phyloP scores from a whole-genome alignment of 2,113 vertebrate genomes.

The Plestiodon gilberti region DNA sequence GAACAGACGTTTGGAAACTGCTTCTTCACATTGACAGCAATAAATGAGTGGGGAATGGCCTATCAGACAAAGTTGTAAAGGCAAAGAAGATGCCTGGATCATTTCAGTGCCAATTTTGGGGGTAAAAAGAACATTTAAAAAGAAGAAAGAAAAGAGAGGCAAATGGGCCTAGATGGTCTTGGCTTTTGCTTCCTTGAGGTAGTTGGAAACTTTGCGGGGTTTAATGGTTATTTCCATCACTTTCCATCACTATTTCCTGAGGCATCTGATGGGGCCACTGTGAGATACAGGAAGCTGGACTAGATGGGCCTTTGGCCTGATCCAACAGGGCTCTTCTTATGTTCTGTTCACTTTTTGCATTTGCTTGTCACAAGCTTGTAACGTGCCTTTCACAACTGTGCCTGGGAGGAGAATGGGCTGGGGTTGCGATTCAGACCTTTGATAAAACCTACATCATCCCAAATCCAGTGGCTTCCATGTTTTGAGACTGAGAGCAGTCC shows the following conservation, averaged over 20 bases:
- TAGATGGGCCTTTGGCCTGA: no score
- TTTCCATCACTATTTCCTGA: no score
- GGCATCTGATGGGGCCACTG: no score
- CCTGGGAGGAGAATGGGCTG: not conserved
- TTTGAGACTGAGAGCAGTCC: no score
- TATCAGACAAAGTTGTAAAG: constrained; percentile 64
- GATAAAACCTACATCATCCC: not conserved
- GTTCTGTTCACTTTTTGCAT: not conserved
- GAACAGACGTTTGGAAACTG: constrained; percentile 60
- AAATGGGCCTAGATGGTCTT: not conserved
- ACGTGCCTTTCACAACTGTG: not conserved
- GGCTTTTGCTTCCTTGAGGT: not conserved
- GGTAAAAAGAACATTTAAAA: constrained; percentile 37
- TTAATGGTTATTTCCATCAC: not conserved
- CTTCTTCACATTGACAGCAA: constrained; percentile 65
- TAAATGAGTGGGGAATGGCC: constrained; percentile 65
- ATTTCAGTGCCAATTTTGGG: constrained; percentile 55
- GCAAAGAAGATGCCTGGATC: constrained; percentile 53
- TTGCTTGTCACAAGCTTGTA: not conserved
- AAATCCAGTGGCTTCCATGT: not conserved
- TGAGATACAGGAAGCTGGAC: no score
- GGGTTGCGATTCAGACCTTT: not conserved
- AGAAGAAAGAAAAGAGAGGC: not conserved
- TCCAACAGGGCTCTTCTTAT: no score
- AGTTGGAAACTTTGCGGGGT: not conserved